These are phyloP conservation scores for Shargacucullia verbasci DNA, from an alignment of 2,888 invertebrate species.

Conservation along the genomic window DNA sequence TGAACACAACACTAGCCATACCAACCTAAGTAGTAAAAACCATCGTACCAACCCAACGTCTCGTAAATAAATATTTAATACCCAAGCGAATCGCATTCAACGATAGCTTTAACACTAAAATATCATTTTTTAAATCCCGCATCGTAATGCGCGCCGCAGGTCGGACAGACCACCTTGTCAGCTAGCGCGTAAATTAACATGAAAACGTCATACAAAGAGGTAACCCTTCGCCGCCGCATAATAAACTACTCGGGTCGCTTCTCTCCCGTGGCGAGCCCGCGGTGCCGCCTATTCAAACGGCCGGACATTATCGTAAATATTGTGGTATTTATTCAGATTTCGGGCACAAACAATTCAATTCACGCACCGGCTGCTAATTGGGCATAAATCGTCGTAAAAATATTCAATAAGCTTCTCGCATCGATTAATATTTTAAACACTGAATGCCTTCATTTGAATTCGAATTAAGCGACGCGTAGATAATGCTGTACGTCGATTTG, in stretches of 20 bases:
- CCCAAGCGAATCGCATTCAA: conserved; percentile 66
- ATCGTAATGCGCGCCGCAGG: conserved; percentile 60
- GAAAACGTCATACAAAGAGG: conserved; percentile 84
- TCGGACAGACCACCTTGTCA: conserved; percentile 83
- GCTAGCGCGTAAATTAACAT: conserved; percentile 80
- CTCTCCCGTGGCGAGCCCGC: conserved; percentile 78
- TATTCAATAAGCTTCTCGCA: conserved; percentile 86
- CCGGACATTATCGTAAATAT: conserved; percentile 88
- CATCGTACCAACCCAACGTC: conserved; percentile 18
- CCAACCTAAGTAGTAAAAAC: conserved; percentile 10
- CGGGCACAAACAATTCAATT: conserved; percentile 88
- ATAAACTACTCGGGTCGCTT: conserved; percentile 71
- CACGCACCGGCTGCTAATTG: conserved; percentile 87
- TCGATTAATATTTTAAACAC: conserved; percentile 83
- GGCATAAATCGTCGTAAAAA: conserved; percentile 86
- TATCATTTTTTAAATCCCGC: conserved; percentile 78
- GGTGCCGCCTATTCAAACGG: conserved; percentile 79
- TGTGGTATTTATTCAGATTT: conserved; percentile 88
- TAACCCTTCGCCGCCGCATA: conserved; percentile 84
- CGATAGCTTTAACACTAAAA: conserved; percentile 83
- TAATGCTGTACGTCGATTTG: conserved; percentile 77
- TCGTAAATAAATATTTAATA: conserved; percentile 40
- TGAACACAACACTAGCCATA: conserved; percentile 55
- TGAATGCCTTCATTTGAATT: conserved; percentile 84
- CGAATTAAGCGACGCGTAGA: conserved; percentile 78